phyloP scores from a whole-genome alignment of 37 sponge, comb jelly and placozoan species.

The Halichondria panicea region DNA sequence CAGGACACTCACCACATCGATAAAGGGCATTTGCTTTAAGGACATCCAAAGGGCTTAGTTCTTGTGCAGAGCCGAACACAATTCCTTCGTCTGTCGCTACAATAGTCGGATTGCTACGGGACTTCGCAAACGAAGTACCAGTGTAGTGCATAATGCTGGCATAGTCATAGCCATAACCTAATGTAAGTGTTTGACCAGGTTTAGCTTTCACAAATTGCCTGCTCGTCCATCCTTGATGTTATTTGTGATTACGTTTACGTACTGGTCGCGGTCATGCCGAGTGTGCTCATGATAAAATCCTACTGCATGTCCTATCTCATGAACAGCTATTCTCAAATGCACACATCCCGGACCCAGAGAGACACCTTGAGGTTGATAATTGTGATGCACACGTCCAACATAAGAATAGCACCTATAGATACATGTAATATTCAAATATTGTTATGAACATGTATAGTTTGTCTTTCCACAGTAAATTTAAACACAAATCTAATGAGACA shows the following conservation, averaged over 20 bases:
- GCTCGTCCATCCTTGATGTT: conserved; percentile 21
- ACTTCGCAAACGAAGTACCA: conserved; percentile 15
- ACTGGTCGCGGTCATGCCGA: conserved; percentile 63
- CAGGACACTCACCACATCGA: conserved; percentile 53
- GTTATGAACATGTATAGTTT: too few species aligned
- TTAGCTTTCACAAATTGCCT: not conserved
- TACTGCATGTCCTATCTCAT: conserved; percentile 70
- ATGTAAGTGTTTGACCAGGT: conserved; percentile 21
- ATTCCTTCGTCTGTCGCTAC: conserved; percentile 25
- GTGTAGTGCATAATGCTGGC: conserved; percentile 85
- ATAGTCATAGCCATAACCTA: conserved; percentile 73
- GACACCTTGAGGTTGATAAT: conserved; percentile 22
- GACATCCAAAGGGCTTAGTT: conserved; percentile 66
- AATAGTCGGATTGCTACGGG: conserved; percentile 10
- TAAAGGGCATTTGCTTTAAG: conserved; percentile 63
- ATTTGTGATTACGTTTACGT: conserved; percentile 17
- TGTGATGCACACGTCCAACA: conserved; percentile 23
- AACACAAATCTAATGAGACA: too few species aligned
- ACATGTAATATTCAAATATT: not conserved
- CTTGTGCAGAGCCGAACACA: conserved; percentile 50
- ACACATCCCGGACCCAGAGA: conserved; percentile 19
- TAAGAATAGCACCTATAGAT: conserved; percentile 47
- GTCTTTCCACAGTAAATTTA: too few species aligned
- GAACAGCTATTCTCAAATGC: conserved; percentile 28
- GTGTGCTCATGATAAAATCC: conserved; percentile 73